Base-by-base conservation (phyloP, 2,797 vertebrate genomes). In the Pygocentrus nattereri region DNA sequence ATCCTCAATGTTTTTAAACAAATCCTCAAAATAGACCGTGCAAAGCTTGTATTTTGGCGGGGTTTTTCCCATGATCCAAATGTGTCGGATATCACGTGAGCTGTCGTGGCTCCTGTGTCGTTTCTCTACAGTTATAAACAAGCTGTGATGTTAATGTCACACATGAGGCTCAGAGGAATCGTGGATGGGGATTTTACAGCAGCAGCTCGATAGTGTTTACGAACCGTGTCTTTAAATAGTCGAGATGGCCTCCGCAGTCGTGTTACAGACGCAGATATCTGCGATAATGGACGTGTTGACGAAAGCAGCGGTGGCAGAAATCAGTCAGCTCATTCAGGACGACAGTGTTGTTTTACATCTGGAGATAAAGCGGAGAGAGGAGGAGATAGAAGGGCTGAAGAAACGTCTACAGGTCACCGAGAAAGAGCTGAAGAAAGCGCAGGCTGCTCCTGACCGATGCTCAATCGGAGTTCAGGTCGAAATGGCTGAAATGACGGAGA, bases 281-380 rank as follows among this genome's bases (percentile, higher is more conserved):
- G 91, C 93, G 80, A 90, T 95, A 80, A 88, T 95, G 92, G 92
- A 94, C 0, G 92, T 90, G 34, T 78, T 95, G 8, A 84, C 90
- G 3, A 94, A 93, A 64, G 92, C 94, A 5, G 93, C 93, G 0
- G 93, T 93, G 19, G 89, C 91, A 4, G 93, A 94, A 84, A 94
- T 95, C 38, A 87, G 91, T 23, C 91, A 93, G 87, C 89, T 94
- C 80, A 84, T 91, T 82, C 90, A 94, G 81, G 92, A 94, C 12
- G 91, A 90, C 27, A 81, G 84, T 0, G 85, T 89, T 56, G 88
- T 90, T 0, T 86, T 94, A 27, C 88, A 90, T 1, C 83, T 93
- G 84, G 92, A 94, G 86, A 87, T 94, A 82, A 75, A 88, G 50
- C 88, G 88, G 49, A 91, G 85, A 67, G 92, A 93, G 69, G 50